Percentiles rank a stretch among this genome's conserved stretches.
Conservation (phyloP, 2,113 vertebrate genomes). For the Zootoca vivipara region DNA sequence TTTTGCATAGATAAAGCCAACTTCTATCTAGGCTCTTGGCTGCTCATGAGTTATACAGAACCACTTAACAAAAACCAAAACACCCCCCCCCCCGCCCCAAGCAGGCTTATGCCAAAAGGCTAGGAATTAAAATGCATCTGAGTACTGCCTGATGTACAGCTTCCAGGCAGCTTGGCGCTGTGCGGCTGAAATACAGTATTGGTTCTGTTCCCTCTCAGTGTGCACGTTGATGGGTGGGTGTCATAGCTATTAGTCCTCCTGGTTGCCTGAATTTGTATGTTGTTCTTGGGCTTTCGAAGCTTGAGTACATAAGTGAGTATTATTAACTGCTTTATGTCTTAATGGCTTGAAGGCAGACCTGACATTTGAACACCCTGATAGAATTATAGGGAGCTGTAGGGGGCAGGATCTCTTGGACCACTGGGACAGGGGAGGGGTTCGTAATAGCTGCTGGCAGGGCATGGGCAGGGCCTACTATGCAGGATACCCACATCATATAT, state of each 20-base stretch:
- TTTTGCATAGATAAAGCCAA: not conserved
- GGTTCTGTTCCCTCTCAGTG: not conserved
- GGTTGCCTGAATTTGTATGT: constrained; percentile 7
- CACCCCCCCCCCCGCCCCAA: too few relatives aligned
- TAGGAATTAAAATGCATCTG: not conserved
- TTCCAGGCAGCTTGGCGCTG: not conserved
- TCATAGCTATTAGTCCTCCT: not conserved
- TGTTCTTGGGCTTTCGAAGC: not conserved
- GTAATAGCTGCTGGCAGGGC: not conserved
- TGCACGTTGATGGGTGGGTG: not conserved
- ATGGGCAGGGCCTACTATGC: not conserved
- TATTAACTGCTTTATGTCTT: not conserved
- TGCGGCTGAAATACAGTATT: not conserved
- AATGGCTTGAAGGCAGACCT: not conserved
- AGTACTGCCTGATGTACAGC: not conserved
- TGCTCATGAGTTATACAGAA: not conserved
- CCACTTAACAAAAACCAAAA: not conserved
- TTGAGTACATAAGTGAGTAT: not conserved
- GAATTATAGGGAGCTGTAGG: not conserved
- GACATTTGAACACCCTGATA: not conserved
- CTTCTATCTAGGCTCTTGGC: not conserved
- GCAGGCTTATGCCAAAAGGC: not conserved
- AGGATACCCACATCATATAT: not conserved
- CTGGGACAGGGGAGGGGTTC: not conserved
- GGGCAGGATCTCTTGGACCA: not conserved